These are phyloP conservation scores for Toxotes lorentzi DNA, from an alignment of 2,797 vertebrate species.

Conservation along the genomic window DNA sequence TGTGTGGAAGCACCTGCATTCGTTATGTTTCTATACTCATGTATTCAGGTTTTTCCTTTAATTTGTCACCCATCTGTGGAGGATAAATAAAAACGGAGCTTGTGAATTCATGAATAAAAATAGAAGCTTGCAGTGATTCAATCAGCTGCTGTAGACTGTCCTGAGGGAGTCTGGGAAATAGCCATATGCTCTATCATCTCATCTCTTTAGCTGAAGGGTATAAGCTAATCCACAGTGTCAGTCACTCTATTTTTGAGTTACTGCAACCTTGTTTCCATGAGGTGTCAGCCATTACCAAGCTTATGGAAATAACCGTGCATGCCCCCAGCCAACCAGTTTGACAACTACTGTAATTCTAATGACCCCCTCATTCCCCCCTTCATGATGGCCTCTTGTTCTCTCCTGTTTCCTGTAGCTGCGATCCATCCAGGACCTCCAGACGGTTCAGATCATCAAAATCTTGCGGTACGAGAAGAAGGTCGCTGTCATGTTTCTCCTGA, in stretches of 20 bases:
- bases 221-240: conserved; percentile 16
- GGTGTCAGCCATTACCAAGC: conserved; percentile 1
- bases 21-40: too few relatives aligned
- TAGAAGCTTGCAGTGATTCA: conserved; percentile 18
- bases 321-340: too few relatives aligned
- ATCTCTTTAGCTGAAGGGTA: conserved; percentile 23
- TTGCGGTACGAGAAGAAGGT: conserved; percentile 94
- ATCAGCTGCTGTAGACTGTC: conserved; percentile 12
- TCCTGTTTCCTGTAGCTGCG: conserved; percentile 84
- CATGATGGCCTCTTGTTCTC: background rate
- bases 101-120: conserved; percentile 37
- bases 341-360: background rate
- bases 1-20: too few relatives aligned
- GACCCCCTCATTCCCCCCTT: background rate
- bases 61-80: background rate
- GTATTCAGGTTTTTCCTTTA: too few relatives aligned
- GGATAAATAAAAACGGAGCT: conserved; percentile 10
- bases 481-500: conserved; percentile 92
- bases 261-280: background rate
- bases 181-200: conserved; percentile 16
- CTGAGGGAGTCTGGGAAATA: conserved; percentile 13
- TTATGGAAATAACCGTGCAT: background rate
- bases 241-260: conserved; percentile 14
- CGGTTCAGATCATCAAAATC: conserved; percentile 91
- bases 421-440: conserved; percentile 92